Evolutionary conservation across 1,140 invertebrate species (phyloP).

Genomic region (Pararge aegeria): DNA sequence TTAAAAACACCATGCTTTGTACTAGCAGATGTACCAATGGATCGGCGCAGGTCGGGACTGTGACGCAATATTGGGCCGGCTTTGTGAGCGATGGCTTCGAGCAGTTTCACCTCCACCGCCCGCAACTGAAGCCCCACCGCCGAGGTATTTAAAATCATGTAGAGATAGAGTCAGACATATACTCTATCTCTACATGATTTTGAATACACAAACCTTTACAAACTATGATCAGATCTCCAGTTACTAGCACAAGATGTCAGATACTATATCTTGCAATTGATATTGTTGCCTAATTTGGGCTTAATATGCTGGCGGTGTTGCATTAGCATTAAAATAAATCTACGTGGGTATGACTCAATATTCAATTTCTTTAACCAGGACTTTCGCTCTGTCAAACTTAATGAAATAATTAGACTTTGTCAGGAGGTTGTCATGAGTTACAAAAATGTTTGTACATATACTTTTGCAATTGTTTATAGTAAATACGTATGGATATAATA

Average conservation of each 20-base stretch:
- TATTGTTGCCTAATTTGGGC: conserved; percentile 3
- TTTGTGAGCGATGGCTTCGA: conserved; percentile 88
- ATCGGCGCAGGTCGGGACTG: conserved; percentile 96
- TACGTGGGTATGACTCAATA: background rate
- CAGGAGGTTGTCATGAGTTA: background rate
- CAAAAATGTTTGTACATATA: conserved; percentile 8
- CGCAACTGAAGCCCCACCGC: conserved; percentile 44
- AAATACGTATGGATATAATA: background rate
- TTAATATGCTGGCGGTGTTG: background rate
- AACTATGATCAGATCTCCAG: no score
- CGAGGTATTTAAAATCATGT: conserved; percentile 51
- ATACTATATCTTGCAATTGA: background rate
- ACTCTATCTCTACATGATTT: no score
- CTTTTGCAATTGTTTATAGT: background rate
- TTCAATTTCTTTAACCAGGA: conserved; percentile 7
- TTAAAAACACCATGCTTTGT: no score
- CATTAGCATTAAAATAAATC: background rate
- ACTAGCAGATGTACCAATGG: conserved; percentile 91
- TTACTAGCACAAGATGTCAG: no score
- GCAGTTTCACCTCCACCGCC: conserved; percentile 45
- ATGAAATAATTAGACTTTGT: conserved; percentile 7
- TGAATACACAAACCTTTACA: no score
- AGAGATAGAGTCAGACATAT: no score
- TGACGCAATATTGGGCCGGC: conserved; percentile 86
- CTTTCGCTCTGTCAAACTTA: conserved; percentile 11